These are phyloP conservation scores for Hypselothyrea guttata DNA, from an alignment of 2,888 invertebrate genomes.

Conservation along the genomic window DNA sequence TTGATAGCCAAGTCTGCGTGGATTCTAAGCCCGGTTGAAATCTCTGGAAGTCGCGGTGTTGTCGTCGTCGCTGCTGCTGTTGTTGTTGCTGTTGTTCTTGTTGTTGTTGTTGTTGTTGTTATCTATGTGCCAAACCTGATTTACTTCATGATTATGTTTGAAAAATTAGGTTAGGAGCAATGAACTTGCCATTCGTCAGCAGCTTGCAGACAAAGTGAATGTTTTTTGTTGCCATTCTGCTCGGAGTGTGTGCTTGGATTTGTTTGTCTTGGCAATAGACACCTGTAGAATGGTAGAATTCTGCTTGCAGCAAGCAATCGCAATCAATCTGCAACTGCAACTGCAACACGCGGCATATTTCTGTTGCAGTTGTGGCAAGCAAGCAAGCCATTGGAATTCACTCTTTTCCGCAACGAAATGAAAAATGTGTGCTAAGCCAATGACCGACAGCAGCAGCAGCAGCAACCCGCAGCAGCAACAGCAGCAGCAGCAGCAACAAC, in stretches of 20 bases:
- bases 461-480: constrained; percentile 42
- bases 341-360: constrained; percentile 36
- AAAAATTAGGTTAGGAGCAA: constrained; percentile 82
- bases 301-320: constrained; percentile 43
- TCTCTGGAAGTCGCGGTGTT: constrained; percentile 44
- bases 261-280: constrained; percentile 67
- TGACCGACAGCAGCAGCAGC: constrained; percentile 79
- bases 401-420: constrained; percentile 80
- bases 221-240: constrained; percentile 46
- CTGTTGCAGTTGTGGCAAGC: constrained; percentile 38
- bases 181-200: constrained; percentile 77
- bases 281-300: constrained; percentile 64
- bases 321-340: constrained; percentile 41
- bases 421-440: constrained; percentile 82
- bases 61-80: no score
- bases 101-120: constrained; percentile 54
- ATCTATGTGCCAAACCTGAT: constrained; percentile 74
- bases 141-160: constrained; percentile 79
- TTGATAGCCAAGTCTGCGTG: constrained; percentile 53
- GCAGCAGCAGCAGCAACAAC: constrained; percentile 40
- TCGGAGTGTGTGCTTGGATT: constrained; percentile 31
- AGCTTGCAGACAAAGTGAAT: constrained; percentile 63
- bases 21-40: constrained; percentile 47
- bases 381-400: constrained; percentile 72
- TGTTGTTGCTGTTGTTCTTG: constrained; percentile 26